Conservation (phyloP, 2,113 vertebrate species). For the Cranoglanis bouderius region DNA sequence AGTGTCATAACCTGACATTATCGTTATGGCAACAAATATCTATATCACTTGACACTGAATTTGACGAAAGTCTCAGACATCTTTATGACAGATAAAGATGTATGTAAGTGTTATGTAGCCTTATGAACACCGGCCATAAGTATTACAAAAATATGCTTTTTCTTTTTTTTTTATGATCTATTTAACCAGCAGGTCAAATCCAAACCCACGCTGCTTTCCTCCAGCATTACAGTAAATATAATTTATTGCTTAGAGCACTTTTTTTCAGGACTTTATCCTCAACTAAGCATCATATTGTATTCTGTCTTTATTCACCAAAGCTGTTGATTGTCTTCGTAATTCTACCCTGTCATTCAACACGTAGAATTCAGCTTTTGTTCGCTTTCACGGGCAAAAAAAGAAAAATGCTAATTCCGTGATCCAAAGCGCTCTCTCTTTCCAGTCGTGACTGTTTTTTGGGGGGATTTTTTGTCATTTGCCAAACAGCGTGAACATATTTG, state of each 20-base stretch:
- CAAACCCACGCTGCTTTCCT: background rate
- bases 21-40: background rate
- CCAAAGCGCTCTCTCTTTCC: background rate
- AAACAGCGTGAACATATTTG: background rate
- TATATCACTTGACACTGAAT: background rate
- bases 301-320: constrained; percentile 45
- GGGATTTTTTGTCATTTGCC: background rate
- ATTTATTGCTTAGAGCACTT: background rate
- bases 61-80: background rate
- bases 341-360: constrained; percentile 53
- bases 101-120: background rate
- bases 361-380: constrained; percentile 46
- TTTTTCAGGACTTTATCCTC: constrained; percentile 10
- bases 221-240: background rate
- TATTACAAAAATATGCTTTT: background rate
- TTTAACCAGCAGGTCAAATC: background rate
- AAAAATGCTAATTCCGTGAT: constrained; percentile 48
- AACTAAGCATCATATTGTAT: constrained; percentile 29
- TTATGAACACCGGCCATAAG: background rate
- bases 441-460: constrained; percentile 12
- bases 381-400: constrained; percentile 23
- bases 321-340: constrained; percentile 52
- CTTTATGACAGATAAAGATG: background rate
- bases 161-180: background rate
- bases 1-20: background rate